Conservation (phyloP, 2,113 vertebrate species). For the Megaceryle torquata region DNA sequence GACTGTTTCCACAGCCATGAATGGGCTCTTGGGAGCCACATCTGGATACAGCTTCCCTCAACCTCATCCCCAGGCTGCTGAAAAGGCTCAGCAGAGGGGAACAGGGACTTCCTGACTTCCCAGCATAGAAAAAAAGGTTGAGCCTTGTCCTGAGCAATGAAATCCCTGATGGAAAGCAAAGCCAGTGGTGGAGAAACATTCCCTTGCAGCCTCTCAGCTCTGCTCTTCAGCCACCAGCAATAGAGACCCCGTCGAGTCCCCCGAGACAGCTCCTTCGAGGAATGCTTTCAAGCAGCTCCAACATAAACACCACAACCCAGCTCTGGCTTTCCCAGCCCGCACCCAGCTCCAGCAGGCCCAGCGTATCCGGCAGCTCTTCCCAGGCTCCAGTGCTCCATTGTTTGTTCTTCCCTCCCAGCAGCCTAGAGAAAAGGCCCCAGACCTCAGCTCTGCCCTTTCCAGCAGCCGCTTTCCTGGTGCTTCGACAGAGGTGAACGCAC, state of each 20-base stretch:
- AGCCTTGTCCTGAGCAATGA: neutral
- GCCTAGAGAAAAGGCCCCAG: neutral
- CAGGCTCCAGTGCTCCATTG: neutral
- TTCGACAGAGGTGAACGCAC: neutral
- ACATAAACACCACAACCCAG: neutral
- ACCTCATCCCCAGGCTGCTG: neutral
- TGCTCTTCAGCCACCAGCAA: neutral
- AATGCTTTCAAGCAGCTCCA: constrained; percentile 47
- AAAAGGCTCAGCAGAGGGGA: neutral
- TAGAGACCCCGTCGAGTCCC: neutral
- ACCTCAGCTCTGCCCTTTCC: neutral
- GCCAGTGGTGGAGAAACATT: neutral
- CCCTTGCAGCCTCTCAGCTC: accelerated
- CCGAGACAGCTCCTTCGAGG: neutral
- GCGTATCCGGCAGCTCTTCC: neutral
- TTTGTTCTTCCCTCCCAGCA: neutral
- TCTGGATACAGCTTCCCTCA: neutral
- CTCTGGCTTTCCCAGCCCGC: constrained; percentile 1
- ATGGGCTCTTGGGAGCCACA: accelerated
- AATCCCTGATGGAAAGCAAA: neutral
- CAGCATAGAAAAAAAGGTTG: neutral
- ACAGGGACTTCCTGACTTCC: neutral
- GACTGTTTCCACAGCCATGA: neutral
- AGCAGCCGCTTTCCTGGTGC: neutral
- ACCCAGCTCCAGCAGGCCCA: neutral